Base-by-base conservation (phyloP, 2,797 vertebrate genomes). In the Brachymystax lenok region DNA sequence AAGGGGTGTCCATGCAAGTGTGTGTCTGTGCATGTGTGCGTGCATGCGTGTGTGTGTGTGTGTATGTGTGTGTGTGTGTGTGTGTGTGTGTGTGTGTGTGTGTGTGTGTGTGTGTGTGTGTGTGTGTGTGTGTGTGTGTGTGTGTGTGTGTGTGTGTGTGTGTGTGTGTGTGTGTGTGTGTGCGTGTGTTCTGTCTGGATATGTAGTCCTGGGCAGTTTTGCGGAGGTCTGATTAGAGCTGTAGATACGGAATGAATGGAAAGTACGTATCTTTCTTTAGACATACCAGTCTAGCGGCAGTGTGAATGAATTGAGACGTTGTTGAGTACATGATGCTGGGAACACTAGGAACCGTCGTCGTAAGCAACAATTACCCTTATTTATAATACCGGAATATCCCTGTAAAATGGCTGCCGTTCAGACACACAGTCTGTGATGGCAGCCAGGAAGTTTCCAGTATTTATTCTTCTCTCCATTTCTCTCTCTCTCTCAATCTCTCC, bases 361-460 rank as follows among this genome's bases (percentile, higher is more conserved):
- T 80, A 84, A 81, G 82, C 79, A 80, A 88, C 89, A 89, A 91
- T 93, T 86, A 86, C 59, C 74, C 88, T 88, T 90, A 92, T 88
- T 90, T 90, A 89, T 88, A 86, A 88, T 91, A 90, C 86, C 86
- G 84, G 87, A 87, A 89, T 89, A 89, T 83, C 86, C 82, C 83
- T 88, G 84, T 90, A 93, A 93, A 93, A 92, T 93, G 92, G 92
- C 91, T 88, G 92, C 91, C 88, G 86, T 88, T 88, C 87, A 76
- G 75, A 85, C 85, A 87, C 75, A 66, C 85, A 79, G 87, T 88
- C 89, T 92, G 91, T 92, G 91, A 93, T 93, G 92, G 92, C 91
- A 87, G 91, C 92, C 89, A 3, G 77, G 82, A 35, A 19, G 66
- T 68, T 68, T 30, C 66, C 66, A 16, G 66, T 33, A 68, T 68